phyloP scores from a whole-genome alignment of 1,140 invertebrate species.

The Pseudomyrmex concolor region DNA sequence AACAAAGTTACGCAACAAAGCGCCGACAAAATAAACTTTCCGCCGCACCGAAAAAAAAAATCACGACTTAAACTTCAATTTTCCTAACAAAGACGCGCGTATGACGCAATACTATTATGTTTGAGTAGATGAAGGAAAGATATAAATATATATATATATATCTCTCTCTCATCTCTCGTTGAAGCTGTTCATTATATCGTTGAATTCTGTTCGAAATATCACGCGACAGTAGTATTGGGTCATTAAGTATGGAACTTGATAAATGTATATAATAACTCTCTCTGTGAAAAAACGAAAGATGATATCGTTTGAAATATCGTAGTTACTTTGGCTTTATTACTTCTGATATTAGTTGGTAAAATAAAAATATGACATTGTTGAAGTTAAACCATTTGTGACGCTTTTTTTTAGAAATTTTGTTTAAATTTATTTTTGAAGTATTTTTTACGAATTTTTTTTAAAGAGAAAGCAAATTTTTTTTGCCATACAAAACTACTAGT shows the following conservation, averaged over 20 bases:
- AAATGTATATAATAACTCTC: too few relatives aligned
- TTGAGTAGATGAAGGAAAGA: too few relatives aligned
- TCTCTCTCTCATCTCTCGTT: too few relatives aligned
- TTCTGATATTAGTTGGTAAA: conserved; percentile 23
- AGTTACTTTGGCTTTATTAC: conserved; percentile 26
- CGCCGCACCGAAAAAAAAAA: conserved; percentile 16
- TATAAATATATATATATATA: too few relatives aligned
- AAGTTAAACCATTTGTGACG: conserved; percentile 13
- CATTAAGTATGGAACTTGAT: too few relatives aligned
- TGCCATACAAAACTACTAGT: background rate
- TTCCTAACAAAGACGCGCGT: conserved; percentile 33
- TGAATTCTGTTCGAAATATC: conserved; percentile 15
- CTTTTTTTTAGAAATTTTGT: background rate
- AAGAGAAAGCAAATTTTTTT: background rate
- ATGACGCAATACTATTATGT: background rate
- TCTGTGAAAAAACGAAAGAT: conserved; percentile 1
- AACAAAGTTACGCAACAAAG: conserved; percentile 28
- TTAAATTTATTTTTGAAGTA: conserved; percentile 31
- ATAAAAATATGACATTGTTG: conserved; percentile 12
- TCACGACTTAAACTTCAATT: conserved; percentile 49
- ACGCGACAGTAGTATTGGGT: background rate
- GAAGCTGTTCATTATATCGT: conserved; percentile 23
- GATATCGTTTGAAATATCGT: background rate
- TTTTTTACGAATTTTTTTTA: conserved; percentile 28
- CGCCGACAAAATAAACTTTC: conserved; percentile 6